Conservation (phyloP, 2,888 invertebrate species). For the Drosophila gaucha region DNA sequence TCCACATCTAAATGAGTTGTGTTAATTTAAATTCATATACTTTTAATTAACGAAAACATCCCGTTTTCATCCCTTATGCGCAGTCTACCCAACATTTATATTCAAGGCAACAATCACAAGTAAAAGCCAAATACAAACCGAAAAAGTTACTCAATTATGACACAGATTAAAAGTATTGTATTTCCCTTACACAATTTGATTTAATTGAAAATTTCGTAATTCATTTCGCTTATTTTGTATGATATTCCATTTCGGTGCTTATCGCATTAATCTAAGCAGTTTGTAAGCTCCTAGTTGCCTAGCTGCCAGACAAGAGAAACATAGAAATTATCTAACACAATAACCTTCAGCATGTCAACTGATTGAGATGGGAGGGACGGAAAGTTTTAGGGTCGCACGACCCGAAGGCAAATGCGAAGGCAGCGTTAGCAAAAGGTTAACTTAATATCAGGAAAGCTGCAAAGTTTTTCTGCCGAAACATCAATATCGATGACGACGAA, state of each 20-base stretch:
- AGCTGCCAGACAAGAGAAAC: constrained; percentile 25
- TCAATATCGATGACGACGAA: constrained; percentile 50
- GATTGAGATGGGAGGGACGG: constrained; percentile 38
- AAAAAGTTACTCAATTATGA: constrained; percentile 22
- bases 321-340: constrained; percentile 60
- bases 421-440: constrained; percentile 53
- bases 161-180: constrained; percentile 28
- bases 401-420: too few species aligned
- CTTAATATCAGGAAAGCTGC: constrained; percentile 41
- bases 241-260: constrained; percentile 25
- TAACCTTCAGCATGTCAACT: constrained; percentile 58
- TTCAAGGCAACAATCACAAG: too few species aligned
- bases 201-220: constrained; percentile 46
- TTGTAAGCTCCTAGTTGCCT: constrained; percentile 38
- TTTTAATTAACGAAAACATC: too few species aligned
- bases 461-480: constrained; percentile 39
- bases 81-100: too few species aligned
- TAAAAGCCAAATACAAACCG: background rate
- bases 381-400: constrained; percentile 38
- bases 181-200: background rate
- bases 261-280: constrained; percentile 55
- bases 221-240: constrained; percentile 10
- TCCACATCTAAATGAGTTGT: too few species aligned
- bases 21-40: too few species aligned
- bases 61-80: too few species aligned